Evolutionary conservation across 1,140 invertebrate species (phyloP), one percentile per base, ranked within the genome.

Genomic region (Schlechtendalia chinensis): DNA sequence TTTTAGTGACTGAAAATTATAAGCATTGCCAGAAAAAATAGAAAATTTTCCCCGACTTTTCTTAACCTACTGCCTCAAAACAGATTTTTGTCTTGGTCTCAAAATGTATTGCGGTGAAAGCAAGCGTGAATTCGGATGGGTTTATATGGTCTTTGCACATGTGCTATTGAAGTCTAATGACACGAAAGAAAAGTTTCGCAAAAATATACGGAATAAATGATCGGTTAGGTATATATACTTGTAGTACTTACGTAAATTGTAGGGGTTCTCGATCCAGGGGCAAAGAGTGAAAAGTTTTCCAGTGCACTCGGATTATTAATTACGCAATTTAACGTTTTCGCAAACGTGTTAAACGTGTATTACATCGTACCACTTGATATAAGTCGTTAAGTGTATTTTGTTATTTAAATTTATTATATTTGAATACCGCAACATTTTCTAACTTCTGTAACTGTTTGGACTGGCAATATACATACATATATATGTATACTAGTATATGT

Each of bases 1-100:
- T 67, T 67, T 32, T 69, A 19, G 65, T 69, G 65, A 67, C 19
- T 47, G 65, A 47, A 69, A 69, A 69, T 47, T 19, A 69, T 69
- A 69, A 47, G 29, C 22, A 69, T 69, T 69, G n/a, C n/a, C 1
- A 3, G 14, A 24, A 1, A 45, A 45, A 47, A 1, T 0, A 69
- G 22, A 19, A 39, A 39, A 8, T 4, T 39, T 39, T 39, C 32
- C 32, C 3, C 3, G 3, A 39, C 32, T 39, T 8, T 39, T 39
- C 8, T 39, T 8, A 39, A 39, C 32, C 32, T 39, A 39, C 8
- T 39, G 32, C 29, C 32, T 32, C 14, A 63, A 65, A 39, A 32
- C 29, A 27, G 4, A 24, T 27, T 19, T 32, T 69, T 69, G 32
- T 69, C 32, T 47, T 47, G n/a, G 29, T 45, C 22, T 69, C 65